Conservation (phyloP, 2,888 invertebrate species). For the Drosophila prolongata region DNA sequence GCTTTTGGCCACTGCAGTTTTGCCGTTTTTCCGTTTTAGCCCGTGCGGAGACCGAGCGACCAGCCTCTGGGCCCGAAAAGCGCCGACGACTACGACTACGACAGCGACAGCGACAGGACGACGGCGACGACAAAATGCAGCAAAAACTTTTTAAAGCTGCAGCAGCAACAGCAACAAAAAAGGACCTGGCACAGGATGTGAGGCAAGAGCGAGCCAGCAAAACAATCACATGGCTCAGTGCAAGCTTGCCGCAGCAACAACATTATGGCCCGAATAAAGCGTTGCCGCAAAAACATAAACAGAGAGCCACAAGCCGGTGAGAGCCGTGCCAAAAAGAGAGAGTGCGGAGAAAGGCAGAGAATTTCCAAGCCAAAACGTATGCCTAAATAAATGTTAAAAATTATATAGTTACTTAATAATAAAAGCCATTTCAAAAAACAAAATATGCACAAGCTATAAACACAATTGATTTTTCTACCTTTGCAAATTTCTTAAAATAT, state of each 20-base stretch:
- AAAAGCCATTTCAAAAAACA: too few relatives aligned
- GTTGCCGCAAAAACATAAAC: constrained; percentile 79
- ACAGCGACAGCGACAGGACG: constrained; percentile 40
- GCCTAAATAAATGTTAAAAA: background rate
- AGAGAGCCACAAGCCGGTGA: constrained; percentile 64
- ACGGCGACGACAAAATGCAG: constrained; percentile 73
- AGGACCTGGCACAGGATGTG: constrained; percentile 46
- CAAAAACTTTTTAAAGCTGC: constrained; percentile 47
- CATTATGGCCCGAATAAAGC: constrained; percentile 49
- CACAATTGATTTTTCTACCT: too few relatives aligned
- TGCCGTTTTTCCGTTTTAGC: constrained; percentile 45
- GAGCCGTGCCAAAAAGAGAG: constrained; percentile 30
- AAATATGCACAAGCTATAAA: too few relatives aligned
- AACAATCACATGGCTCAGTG: constrained; percentile 74
- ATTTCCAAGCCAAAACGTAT: background rate
- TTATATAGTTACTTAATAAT: background rate
- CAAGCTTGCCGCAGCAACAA: constrained; percentile 60
- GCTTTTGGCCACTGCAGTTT: constrained; percentile 73
- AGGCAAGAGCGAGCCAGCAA: constrained; percentile 61
- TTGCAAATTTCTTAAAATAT: too few relatives aligned
- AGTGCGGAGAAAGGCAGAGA: background rate
- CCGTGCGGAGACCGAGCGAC: constrained; percentile 67
- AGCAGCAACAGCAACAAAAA: constrained; percentile 27
- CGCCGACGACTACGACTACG: constrained; percentile 59
- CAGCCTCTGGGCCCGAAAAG: constrained; percentile 79